These are phyloP conservation scores for Salarias fasciatus DNA, from an alignment of 2,797 vertebrate genomes.

Conservation along the genomic window DNA sequence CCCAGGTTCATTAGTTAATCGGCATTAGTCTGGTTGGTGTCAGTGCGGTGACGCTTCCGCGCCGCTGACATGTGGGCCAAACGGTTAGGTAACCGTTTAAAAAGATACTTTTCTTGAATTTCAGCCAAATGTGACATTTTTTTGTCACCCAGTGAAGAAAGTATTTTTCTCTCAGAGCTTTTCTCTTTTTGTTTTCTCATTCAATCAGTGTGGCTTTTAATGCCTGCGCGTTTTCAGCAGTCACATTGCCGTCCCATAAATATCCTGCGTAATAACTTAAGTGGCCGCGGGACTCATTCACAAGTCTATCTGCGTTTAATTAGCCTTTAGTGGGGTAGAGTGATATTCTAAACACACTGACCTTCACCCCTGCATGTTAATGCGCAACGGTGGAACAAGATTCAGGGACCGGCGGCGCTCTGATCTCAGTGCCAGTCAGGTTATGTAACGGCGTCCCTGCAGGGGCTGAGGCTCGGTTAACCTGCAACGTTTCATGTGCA, in stretches of 20 bases:
- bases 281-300: not conserved
- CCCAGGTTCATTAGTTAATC: constrained; percentile 50
- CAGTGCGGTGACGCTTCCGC: constrained; percentile 24
- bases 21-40: constrained; percentile 33
- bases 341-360: constrained; percentile 6
- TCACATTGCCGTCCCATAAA: not conserved
- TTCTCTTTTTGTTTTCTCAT: not conserved
- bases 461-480: constrained; percentile 5
- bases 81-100: constrained; percentile 9
- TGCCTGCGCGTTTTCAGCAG: not conserved
- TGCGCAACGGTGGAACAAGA: constrained; percentile 27
- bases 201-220: not conserved
- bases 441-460: constrained; percentile 27
- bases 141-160: not conserved
- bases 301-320: constrained; percentile 4
- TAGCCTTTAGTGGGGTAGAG: not conserved
- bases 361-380: constrained; percentile 19
- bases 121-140: not conserved
- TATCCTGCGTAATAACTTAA: not conserved
- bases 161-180: not conserved
- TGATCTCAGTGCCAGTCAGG: constrained; percentile 9
- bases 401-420: constrained; percentile 4
- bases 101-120: not conserved
- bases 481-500: constrained; percentile 5
- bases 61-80: not conserved